phyloP scores from a whole-genome alignment of 2,797 vertebrate species.

The Crenichthys baileyi region DNA sequence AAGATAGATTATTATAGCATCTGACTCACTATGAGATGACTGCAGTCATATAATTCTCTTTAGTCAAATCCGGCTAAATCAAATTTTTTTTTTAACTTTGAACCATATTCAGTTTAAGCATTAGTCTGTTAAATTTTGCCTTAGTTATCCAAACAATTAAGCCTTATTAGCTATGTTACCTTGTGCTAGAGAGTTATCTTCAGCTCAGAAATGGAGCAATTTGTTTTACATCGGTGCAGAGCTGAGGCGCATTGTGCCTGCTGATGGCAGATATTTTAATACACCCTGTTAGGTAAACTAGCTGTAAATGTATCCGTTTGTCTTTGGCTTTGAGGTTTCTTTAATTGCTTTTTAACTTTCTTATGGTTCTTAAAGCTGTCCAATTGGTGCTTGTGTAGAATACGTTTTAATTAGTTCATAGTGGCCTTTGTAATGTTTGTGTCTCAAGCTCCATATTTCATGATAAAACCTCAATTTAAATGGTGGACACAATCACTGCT shows the following conservation, averaged over 20 bases:
- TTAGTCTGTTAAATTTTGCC: background rate
- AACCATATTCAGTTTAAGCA: background rate
- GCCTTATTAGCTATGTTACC: background rate
- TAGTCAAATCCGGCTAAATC: background rate
- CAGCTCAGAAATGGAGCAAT: background rate
- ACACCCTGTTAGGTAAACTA: background rate
- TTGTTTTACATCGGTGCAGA: background rate
- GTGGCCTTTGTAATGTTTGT: background rate
- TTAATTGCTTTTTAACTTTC: background rate
- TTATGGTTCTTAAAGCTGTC: background rate
- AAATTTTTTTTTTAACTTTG: background rate
- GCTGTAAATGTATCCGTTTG: background rate
- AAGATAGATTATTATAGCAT: background rate
- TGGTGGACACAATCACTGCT: background rate
- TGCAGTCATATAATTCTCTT: constrained; percentile 3
- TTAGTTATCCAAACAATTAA: background rate
- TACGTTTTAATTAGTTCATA: background rate
- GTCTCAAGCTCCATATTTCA: background rate
- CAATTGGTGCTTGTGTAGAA: background rate
- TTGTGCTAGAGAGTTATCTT: background rate
- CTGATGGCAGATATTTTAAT: background rate
- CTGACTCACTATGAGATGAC: background rate
- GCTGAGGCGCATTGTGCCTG: background rate
- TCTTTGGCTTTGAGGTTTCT: background rate
- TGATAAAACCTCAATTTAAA: background rate